These are phyloP conservation scores for Chrysopilus asiliformis DNA, from an alignment of 2,888 invertebrate species.

Conservation along the genomic window DNA sequence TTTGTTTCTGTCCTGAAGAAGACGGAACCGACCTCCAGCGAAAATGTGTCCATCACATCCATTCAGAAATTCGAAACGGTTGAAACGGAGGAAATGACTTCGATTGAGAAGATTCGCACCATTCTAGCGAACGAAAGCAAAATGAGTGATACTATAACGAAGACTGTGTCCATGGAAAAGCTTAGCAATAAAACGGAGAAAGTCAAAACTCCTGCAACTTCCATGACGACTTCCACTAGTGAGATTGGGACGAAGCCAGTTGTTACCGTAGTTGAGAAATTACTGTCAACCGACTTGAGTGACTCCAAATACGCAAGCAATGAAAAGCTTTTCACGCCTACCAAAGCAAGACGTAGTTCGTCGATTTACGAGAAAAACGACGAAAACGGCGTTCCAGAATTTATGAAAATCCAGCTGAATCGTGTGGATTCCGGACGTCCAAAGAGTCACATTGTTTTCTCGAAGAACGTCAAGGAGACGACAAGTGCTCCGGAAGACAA, in stretches of 20 bases:
- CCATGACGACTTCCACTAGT: neutral
- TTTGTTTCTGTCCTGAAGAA: constrained; percentile 27
- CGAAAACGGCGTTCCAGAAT: constrained; percentile 49
- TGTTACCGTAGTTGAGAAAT: neutral
- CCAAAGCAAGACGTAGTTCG: constrained; percentile 9
- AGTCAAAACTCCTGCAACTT: neutral
- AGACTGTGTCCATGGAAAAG: constrained; percentile 3
- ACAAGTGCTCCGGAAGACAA: constrained; percentile 27
- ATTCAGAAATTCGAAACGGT: neutral
- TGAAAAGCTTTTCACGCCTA: constrained; percentile 18
- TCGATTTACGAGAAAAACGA: constrained; percentile 14
- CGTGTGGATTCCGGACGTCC: constrained; percentile 50
- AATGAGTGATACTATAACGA: neutral
- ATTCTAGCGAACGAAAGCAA: too few relatives aligned
- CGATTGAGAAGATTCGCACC: neutral
- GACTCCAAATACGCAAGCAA: neutral
- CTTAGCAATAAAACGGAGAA: too few relatives aligned
- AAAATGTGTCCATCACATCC: constrained; percentile 3
- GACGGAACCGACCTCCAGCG: neutral
- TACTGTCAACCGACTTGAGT: neutral
- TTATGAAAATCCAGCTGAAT: constrained; percentile 55
- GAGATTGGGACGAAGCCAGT: neutral
- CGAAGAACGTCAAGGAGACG: constrained; percentile 38
- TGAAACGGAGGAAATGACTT: neutral
- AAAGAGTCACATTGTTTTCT: constrained; percentile 48